Conservation (phyloP, 2,797 vertebrate genomes). For the Nyctalus aviator region DNA sequence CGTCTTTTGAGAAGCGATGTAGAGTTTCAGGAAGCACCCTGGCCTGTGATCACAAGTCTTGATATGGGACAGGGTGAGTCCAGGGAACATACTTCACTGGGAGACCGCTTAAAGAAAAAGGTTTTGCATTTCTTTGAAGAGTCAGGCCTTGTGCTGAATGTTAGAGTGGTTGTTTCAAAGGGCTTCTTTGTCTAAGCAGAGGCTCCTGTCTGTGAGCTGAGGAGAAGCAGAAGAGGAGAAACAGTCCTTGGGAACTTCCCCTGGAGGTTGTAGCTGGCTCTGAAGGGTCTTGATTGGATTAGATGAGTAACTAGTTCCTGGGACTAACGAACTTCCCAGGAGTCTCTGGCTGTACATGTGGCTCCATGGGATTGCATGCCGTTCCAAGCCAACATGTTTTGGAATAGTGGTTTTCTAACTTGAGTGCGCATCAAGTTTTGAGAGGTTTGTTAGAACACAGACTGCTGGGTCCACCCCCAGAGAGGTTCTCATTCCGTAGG, state of each 20-base stretch:
- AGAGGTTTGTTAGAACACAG: neutral
- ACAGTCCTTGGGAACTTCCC: neutral
- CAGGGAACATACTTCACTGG: neutral
- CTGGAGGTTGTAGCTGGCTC: neutral
- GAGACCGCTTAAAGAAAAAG: neutral
- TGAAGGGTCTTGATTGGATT: neutral
- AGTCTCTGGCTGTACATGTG: neutral
- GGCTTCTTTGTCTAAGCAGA: neutral
- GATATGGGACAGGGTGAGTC: neutral
- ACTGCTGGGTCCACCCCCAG: neutral
- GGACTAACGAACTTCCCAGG: neutral
- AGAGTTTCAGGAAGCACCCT: neutral
- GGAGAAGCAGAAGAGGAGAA: neutral
- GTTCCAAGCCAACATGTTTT: neutral
- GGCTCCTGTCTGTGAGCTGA: neutral
- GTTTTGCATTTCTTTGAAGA: conserved; percentile 23
- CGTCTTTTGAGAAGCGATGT: neutral
- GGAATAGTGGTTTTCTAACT: neutral
- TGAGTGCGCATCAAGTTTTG: neutral
- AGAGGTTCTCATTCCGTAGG: neutral
- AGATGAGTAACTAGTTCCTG: neutral
- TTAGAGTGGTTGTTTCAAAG: neutral
- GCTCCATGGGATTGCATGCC: neutral
- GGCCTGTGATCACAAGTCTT: neutral
- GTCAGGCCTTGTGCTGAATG: neutral